Base-by-base conservation (phyloP, 2,797 vertebrate genomes). In the Leptatherina wallacei region DNA sequence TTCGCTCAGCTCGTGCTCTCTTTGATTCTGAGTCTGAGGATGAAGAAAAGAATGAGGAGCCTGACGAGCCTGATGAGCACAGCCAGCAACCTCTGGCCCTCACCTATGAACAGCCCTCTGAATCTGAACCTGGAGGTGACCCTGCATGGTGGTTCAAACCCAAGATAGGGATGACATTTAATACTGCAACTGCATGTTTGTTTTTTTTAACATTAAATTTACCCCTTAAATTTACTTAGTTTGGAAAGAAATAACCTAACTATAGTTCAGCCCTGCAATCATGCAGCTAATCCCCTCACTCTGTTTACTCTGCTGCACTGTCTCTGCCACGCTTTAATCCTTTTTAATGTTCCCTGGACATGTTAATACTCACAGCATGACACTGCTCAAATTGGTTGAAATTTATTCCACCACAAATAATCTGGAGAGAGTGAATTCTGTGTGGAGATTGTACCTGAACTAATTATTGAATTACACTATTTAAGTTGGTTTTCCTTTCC, bases 91-190 rank as follows among this genome's bases (percentile, higher is more conserved):
- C 82, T 10, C 81, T 89, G 82, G 92, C 94, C 87, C 93, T 96
- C 82, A 92, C 94, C 85, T 96, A 94, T 56, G 89, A 93, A 5
- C 84, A 74, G 65, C 73, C 90, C 74, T 69, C 92, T 85, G 96
- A 96, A 87, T 81, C 92, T 91, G 94, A 95, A 88, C 85, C 91
- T 80, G 91, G 94, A 99, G 97, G 97, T 99, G 97, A 98, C 86
- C 83, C 93, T 86, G 93, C 94, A 95, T 91, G 93, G 86, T 70
- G 78, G 85, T 75, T 71, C 22, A 62, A 56, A 73, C 27, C 55
- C 30, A 51, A 7, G 24, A 68, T 24, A 22, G 20, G 36, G 30
- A n/a, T 29, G 35, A 22, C 42, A 58, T 38, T n/a, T 14, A 58
- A 42, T 55, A 38, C 52, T 22, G 36, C 52, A 58, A 13, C 16